Evolutionary conservation across 1,140 invertebrate genomes (phyloP).

Genomic region (Monomorium pharaonis): DNA sequence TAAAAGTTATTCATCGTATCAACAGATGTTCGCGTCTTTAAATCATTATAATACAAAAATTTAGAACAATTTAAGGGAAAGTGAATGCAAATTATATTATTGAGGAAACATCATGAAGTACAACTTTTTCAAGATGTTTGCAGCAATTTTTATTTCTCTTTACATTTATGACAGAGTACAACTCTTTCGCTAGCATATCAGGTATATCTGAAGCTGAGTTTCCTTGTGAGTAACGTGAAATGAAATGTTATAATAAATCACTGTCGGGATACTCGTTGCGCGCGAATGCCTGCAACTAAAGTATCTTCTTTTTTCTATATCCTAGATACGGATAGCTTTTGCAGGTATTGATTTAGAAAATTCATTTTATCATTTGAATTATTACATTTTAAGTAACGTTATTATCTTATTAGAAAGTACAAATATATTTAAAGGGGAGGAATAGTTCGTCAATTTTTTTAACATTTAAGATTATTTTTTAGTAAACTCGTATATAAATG

Average conservation of each 20-base stretch:
- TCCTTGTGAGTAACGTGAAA: conserved; percentile 32
- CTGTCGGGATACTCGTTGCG: conserved; percentile 15
- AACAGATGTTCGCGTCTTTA: background rate
- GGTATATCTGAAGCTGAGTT: background rate
- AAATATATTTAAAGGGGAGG: conserved; percentile 5
- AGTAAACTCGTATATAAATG: background rate
- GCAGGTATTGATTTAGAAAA: background rate
- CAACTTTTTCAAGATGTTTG: background rate
- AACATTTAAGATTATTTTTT: background rate
- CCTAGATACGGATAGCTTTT: background rate
- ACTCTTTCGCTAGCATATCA: conserved; percentile 1
- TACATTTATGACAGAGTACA: background rate
- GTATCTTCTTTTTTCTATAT: background rate
- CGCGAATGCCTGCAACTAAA: background rate
- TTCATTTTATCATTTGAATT: conserved; percentile 2
- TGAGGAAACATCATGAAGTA: background rate
- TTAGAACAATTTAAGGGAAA: background rate
- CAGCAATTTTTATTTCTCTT: background rate
- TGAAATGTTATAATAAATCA: conserved; percentile 50
- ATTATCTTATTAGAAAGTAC: background rate
- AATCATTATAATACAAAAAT: background rate
- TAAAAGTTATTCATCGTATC: conserved; percentile 21
- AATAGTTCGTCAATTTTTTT: background rate
- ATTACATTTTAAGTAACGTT: background rate
- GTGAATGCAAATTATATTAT: background rate